These are phyloP conservation scores for Tokudaia muenninki DNA, from an alignment of 2,797 vertebrate genomes.

Conservation along the genomic window DNA sequence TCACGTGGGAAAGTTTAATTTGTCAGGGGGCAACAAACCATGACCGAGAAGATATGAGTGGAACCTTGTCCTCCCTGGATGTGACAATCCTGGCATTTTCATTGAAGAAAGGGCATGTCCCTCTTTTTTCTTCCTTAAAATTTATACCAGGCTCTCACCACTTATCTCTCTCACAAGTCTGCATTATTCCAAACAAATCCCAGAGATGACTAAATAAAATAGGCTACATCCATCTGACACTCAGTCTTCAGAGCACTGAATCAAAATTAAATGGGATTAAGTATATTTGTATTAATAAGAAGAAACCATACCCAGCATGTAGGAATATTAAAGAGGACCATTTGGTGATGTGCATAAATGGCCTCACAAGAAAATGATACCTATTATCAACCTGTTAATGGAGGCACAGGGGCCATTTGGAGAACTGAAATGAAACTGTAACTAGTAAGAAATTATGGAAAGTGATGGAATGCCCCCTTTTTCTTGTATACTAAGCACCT, in stretches of 20 bases:
- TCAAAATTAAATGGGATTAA: neutral
- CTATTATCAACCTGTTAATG: neutral
- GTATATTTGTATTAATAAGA: neutral
- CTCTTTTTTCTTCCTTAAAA: neutral
- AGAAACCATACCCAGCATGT: neutral
- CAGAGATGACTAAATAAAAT: neutral
- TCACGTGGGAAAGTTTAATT: conserved; percentile 23
- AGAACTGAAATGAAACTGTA: neutral
- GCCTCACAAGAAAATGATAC: neutral
- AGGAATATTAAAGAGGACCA: neutral
- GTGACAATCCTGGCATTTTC: conserved; percentile 26
- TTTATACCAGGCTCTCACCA: neutral
- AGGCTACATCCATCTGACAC: neutral
- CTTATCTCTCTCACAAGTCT: neutral
- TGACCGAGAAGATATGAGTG: neutral
- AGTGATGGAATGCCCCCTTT: neutral
- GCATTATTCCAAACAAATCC: neutral
- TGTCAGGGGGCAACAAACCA: conserved; percentile 58
- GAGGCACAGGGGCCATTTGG: neutral
- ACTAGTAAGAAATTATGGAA: neutral
- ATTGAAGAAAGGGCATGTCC: fast-evolving
- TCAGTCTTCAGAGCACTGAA: neutral
- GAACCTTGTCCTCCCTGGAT: neutral
- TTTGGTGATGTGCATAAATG: neutral
- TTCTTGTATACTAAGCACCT: neutral